Evolutionary conservation across 2,888 invertebrate genomes (phyloP), one percentile per base, ranked within the genome.

Genomic region (Xestia xanthographa): DNA sequence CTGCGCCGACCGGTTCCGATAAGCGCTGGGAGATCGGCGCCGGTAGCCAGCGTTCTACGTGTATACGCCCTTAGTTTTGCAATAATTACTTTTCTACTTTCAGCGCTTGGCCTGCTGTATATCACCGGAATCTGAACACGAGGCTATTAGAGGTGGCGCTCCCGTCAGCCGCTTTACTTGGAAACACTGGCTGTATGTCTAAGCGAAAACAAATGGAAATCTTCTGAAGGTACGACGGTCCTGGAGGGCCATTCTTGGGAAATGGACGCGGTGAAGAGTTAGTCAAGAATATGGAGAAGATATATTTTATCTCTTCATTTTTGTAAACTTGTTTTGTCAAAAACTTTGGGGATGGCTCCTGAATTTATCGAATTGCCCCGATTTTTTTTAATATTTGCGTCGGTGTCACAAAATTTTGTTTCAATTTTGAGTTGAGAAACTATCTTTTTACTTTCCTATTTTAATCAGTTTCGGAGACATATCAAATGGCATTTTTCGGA

Each of bases 171-270:
- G 98, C 82, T 98, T 98, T 89, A 97, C 97, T 80, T 97, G 97
- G 92, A 96, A 95, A 86, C 98, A 98, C 88, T 98, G 98, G 98
- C 95, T 98, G 9, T 97, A 97, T 85, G 97, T 98, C 41, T 98
- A 97, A 97, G 79, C 14, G 22, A 34, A 56, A 41, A 20, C 8
- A 22, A 50, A 17, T 34, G 17, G 14, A 22, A 53, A 48, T 38
- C 43, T 60, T 66, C 26, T 72, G 69, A 66, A 65, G 53, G 41
- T 22, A 56, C 43, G 41, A 50, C 17, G 8, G 34, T n/a, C 26
- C 45, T 20, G n/a, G 22, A 71, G 22, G 26, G 5, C 60, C 38
- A 50, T 82, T 56, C 58, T 48, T 38, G 26, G 48, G 43, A 53
- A 48, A 38, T 17, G 12, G 11, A 48, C 43, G 29, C 4, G 41